Evolutionary conservation across 2,113 vertebrate genomes (phyloP), one percentile per base, ranked within the genome.

Genomic region (Eublepharis macularius): DNA sequence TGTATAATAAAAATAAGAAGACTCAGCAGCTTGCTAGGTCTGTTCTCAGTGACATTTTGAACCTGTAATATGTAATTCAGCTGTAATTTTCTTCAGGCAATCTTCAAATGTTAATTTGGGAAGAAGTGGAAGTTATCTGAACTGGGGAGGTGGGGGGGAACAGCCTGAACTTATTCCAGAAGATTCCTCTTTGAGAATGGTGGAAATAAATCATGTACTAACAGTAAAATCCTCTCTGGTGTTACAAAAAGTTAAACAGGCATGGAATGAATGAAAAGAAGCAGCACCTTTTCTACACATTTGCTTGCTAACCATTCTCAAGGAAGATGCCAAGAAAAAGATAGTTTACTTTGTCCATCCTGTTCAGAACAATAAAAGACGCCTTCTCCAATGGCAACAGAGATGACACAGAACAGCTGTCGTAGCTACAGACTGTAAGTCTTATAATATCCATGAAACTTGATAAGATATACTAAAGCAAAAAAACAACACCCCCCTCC

Each of bases 351-450:
- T 81, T 49, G 68, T 45, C 87, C 65, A 70, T 76, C 82, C 63
- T 76, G 81, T 47, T 72, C 2, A 16, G 88, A 76, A 29, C 47
- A 73, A 83, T 60, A 19, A 76, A 1, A 3, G 7, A 13, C 21
- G 70, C 36, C 12, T 89, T 81, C 79, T 73, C 11, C 45, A 85
- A 85, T 34, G 29, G 72, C 1, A 0, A 0, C 39, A 83, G 0
- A 65, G 45, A 41, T 83, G 77, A 90, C 85, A 90, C 17, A 63
- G 87, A 29, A 45, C 66, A 89, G n/a, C 41, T 88, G 85, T 66
- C 78, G 47, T 82, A 88, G 80, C 41, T 87, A 85, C 26, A 79
- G 36, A 80, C 12, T 60, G 54, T 43, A 54, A 54, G 54, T 57
- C 54, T 57, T 57, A 63, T 26, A 63, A 63, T 29, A 9, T 63